Percentiles rank a stretch among this genome's conserved stretches.
Evolutionary conservation across 30 jellyfish, hydroid and myxozoan species (phyloP).

Genomic region (Hydra vulgaris): DNA sequence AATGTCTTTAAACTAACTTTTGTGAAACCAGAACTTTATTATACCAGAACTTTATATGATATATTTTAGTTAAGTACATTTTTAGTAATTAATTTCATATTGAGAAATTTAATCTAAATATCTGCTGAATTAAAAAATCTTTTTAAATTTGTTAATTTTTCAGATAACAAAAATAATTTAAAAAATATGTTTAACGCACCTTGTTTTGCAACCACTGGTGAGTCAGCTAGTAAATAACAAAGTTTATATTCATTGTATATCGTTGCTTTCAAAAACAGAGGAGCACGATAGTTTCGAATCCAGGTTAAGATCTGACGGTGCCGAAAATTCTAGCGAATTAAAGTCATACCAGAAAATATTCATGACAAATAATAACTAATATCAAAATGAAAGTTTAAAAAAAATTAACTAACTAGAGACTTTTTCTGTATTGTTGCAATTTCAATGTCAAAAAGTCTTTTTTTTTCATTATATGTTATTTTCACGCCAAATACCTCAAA

Average conservation of each 20-base stretch:
- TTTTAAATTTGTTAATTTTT: not conserved
- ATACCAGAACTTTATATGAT: no score
- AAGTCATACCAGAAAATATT: not conserved
- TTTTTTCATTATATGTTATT: not conserved
- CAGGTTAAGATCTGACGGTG: constrained; percentile 34
- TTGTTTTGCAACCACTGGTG: not conserved
- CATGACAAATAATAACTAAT: not conserved
- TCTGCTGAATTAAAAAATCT: not conserved
- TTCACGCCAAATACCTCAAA: not conserved
- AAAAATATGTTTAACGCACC: not conserved
- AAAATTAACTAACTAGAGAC: not conserved
- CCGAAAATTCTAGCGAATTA: constrained; percentile 23
- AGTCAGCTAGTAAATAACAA: constrained; percentile 10
- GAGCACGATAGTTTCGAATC: constrained; percentile 40
- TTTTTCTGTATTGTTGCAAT: not conserved
- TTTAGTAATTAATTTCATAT: no score
- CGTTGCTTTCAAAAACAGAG: constrained; percentile 53
- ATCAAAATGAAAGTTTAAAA: not conserved
- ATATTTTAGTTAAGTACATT: no score
- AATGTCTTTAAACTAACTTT: not conserved
- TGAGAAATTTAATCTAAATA: not conserved
- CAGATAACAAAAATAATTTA: not conserved
- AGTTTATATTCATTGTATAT: constrained; percentile 70
- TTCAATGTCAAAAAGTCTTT: not conserved
- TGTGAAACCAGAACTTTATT: no score